Evolutionary conservation across 2,888 invertebrate genomes (phyloP).

Genomic region (Epistrophella euchroma): DNA sequence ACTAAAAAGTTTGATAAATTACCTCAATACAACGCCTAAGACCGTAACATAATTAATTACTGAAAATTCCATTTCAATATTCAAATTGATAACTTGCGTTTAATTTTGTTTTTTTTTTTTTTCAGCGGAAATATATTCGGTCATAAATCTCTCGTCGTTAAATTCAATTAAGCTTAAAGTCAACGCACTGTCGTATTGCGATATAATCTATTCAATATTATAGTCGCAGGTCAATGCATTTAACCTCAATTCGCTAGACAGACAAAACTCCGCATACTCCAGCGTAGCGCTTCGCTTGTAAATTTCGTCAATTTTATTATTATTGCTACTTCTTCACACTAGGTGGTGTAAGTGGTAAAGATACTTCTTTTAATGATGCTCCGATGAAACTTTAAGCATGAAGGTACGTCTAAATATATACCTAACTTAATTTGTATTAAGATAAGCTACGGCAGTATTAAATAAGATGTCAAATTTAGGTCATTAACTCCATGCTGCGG

Average conservation of each 20-base stretch:
- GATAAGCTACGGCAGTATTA: slow-evolving; percentile 12
- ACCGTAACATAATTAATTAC: background rate
- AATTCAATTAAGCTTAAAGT: slow-evolving; percentile 32
- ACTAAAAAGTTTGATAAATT: background rate
- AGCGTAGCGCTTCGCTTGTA: slow-evolving; percentile 5
- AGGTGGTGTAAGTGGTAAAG: slow-evolving; percentile 20
- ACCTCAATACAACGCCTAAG: background rate
- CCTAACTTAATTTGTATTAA: slow-evolving; percentile 9
- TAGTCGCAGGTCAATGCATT: slow-evolving; percentile 34
- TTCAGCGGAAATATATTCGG: slow-evolving; percentile 1
- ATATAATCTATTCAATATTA: slow-evolving; percentile 18
- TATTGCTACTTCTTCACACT: slow-evolving; percentile 35
- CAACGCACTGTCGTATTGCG: slow-evolving; percentile 32
- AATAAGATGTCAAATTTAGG: slow-evolving; percentile 31
- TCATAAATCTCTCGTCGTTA: background rate
- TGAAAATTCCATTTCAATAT: background rate
- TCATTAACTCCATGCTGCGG: slow-evolving; percentile 34
- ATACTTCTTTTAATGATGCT: slow-evolving; percentile 19
- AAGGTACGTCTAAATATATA: background rate
- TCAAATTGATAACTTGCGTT: background rate
- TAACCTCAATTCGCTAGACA: slow-evolving; percentile 37
- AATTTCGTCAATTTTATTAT: slow-evolving; percentile 51
- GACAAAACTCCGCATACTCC: background rate
- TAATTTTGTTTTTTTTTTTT: background rate
- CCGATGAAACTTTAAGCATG: background rate